Conservation (phyloP, 1,140 invertebrate species). For the Papilio machaon region DNA sequence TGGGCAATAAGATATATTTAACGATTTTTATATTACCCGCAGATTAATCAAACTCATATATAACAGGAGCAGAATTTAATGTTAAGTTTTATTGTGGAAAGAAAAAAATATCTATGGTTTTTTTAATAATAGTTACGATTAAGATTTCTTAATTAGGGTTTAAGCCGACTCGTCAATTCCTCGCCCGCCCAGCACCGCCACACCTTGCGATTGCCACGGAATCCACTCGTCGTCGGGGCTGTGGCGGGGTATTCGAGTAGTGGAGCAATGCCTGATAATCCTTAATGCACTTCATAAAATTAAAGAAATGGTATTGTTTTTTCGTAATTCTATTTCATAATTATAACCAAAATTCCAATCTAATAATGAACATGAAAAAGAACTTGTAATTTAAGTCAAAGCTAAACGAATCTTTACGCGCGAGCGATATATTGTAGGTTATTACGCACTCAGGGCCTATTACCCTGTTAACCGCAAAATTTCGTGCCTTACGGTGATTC, state of each 20-base stretch:
- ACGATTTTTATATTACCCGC: slow-evolving; percentile 3
- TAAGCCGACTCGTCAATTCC: no score
- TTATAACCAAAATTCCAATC: background rate
- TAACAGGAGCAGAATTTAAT: slow-evolving; percentile 3
- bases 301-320: background rate
- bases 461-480: slow-evolving; percentile 13
- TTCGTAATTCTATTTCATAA: background rate
- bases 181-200: no score
- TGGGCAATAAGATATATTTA: slow-evolving; percentile 33
- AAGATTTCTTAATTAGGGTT: no score
- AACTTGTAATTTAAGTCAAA: background rate
- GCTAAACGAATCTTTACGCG: background rate
- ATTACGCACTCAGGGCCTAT: background rate
- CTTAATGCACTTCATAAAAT: no score
- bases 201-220: no score
- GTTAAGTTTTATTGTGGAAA: background rate
- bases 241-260: no score
- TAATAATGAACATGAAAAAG: background rate
- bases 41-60: slow-evolving; percentile 1
- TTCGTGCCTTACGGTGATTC: slow-evolving; percentile 8
- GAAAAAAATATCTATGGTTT: background rate
- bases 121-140: no score
- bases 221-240: no score
- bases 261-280: no score
- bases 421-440: background rate